Percentiles rank a stretch among this genome's conserved stretches.
These are phyloP conservation scores for Esox niger DNA, from an alignment of 2,113 vertebrate species.

Conservation along the genomic window DNA sequence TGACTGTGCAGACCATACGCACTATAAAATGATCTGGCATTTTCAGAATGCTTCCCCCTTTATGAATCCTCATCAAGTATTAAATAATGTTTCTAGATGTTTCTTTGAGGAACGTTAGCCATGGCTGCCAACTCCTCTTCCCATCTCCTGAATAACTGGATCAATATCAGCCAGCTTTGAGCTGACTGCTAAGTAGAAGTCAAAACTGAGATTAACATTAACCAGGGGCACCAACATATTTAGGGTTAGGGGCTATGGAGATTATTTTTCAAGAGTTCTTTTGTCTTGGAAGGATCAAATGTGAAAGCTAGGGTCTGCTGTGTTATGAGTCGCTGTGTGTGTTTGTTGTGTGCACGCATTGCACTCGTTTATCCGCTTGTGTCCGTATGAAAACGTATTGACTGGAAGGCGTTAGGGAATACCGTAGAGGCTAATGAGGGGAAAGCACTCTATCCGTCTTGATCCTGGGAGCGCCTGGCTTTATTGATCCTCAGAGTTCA, in stretches of 20 bases:
- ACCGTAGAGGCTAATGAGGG: conserved; percentile 11
- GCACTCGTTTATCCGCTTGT: not conserved
- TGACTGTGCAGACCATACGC: too few species aligned
- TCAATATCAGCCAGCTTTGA: conserved; percentile 19
- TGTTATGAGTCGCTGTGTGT: conserved; percentile 4
- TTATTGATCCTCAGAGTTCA: conserved; percentile 27
- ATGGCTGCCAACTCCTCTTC: not conserved
- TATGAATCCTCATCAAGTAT: not conserved
- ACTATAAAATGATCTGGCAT: too few species aligned
- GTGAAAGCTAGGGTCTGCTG: not conserved
- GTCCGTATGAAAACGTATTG: not conserved
- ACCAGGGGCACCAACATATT: not conserved
- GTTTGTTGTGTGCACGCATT: not conserved
- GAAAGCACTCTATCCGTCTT: conserved; percentile 19
- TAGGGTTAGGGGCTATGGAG: not conserved
- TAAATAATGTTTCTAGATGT: not conserved
- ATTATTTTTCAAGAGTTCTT: too few species aligned
- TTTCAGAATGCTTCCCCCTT: not conserved
- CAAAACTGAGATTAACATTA: conserved; percentile 4
- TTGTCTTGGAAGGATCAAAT: not conserved
- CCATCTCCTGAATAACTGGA: not conserved
- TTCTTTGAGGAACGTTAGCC: not conserved
- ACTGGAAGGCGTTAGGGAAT: not conserved
- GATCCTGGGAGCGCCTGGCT: conserved; percentile 5
- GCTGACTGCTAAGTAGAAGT: conserved; percentile 9